Base-by-base conservation (phyloP, 2,888 invertebrate genomes). In the Sinhomidia bicolor region DNA sequence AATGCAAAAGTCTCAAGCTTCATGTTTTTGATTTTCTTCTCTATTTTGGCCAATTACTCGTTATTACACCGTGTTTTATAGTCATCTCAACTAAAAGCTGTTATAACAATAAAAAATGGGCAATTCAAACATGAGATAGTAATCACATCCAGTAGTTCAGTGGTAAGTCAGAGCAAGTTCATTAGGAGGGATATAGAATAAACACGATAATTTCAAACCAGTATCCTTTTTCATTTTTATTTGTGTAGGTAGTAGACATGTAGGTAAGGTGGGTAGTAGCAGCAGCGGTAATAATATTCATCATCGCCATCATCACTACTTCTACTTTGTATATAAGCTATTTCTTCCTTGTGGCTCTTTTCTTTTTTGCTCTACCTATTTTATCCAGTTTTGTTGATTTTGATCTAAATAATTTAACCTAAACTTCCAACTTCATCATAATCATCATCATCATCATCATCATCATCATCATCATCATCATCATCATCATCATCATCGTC, bases 131-230 rank as follows among this genome's bases (percentile, higher is more conserved):
- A 41, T 47, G 23, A 81, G 65, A 47, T 65, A 54, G 51, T 71
- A 71, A 71, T 44, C 71, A 44, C 41, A 71, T 71, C 44, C 71
- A 71, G 71, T 71, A 17, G 32, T 68, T 10, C 9, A 26, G 14
- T 36, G 36, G 36, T 36, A 60, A 26, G 60, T 26, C 32, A 71
- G 84, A 76, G 81, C 87, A 87, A 87, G 87, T 87, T 87, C 87
- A 87, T 87, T 87, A 87, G 29, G 68, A 76, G 32, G 47, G 51
- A 85, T 47, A 68, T 54, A 41, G 41, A 74, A 78, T 32, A 79
- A 47, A 68, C 60, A 20, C 29, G 47, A 74, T 76, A 87, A 87
- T 87, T 82, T 76, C 32, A 82, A 87, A 87, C 87, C 87, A 87
- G 87, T 87, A n/a, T n/a, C n/a, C 87, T 32, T 41, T 74, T 51